Evolutionary conservation across 2,888 invertebrate species (phyloP), one percentile per base, ranked within the genome.

Genomic region (Halictus quadricinctus): DNA sequence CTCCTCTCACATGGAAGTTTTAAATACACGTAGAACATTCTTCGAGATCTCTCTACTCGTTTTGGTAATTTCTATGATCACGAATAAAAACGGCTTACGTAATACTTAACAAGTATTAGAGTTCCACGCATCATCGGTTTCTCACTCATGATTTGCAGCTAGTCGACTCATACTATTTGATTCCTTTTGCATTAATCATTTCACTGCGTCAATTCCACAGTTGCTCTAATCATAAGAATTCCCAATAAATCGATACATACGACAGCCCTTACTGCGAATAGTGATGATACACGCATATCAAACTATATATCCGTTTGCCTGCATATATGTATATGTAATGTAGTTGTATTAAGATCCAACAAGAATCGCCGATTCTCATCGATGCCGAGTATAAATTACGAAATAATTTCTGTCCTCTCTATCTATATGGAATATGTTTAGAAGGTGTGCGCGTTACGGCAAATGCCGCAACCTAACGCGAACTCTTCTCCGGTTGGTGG

Each of bases 401-500:
- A 73, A 73, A 76, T 66, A 70, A 46, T 76, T 58, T 66, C 13
- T 41, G n/a, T 66, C 7, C 46, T 41, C 41, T 41, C 6, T 41
- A 75, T 77, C 60, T 69, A 76, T 46, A 85, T 81, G 76, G 88
- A 85, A 64, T 70, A 6, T 72, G 83, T 81, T 95, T 96, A 98
- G 95, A 98, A 98, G 36, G 98, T 98, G 95, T 98, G 98, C 86
- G 98, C 97, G 95, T 99, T 99, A 72, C 99, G 96, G 94, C 99
- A 99, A 77, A 99, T 98, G 72, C 99, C 99, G 95, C 99, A 99
- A 85, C 99, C 99, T 72, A 99, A 96, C 74, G 99, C 99, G 95
- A 99, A 99, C 95, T 99, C 99, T 94, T 99, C 99, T 58, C 99
- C 99, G 0, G 99, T 99, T 8, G 98, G 97, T 50, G 99, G 99